Conservation (phyloP, 2,113 vertebrate species). For the Tychaedon coryphoeus region DNA sequence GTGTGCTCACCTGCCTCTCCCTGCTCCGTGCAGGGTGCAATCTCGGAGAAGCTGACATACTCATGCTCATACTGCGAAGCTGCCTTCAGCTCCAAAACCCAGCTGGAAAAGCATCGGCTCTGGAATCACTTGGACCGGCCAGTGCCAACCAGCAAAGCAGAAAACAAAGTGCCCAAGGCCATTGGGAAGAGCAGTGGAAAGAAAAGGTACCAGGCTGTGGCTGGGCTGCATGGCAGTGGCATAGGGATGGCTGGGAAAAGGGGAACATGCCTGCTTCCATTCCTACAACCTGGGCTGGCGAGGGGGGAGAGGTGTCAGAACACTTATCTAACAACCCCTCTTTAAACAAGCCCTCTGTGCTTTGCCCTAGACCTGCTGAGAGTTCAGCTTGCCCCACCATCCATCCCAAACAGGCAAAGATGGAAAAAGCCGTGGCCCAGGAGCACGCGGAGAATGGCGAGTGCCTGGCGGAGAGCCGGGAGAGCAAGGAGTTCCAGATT, state of each 20-base stretch:
- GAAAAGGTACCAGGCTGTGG: slow-evolving; percentile 82
- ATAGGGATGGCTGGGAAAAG: background rate
- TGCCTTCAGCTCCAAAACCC: slow-evolving; percentile 91
- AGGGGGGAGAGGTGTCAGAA: background rate
- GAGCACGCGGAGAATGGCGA: slow-evolving; percentile 85
- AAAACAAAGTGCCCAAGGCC: slow-evolving; percentile 79
- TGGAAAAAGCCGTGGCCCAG: slow-evolving; percentile 72
- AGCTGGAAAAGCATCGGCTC: slow-evolving; percentile 91
- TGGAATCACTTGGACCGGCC: slow-evolving; percentile 92
- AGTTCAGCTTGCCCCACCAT: slow-evolving; percentile 79
- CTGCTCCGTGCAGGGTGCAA: slow-evolving; percentile 73
- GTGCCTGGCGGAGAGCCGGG: slow-evolving; percentile 67
- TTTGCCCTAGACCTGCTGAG: slow-evolving; percentile 83
- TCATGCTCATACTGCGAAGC: slow-evolving; percentile 91
- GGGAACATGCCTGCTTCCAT: background rate
- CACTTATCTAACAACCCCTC: slow-evolving; percentile 18
- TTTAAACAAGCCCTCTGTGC: slow-evolving; percentile 62
- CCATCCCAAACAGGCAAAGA: slow-evolving; percentile 89
- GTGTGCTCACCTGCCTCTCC: background rate
- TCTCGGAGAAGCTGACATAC: slow-evolving; percentile 87
- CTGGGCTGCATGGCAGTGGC: background rate
- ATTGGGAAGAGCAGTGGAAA: slow-evolving; percentile 80
- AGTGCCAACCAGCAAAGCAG: slow-evolving; percentile 62
- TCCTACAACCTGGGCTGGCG: background rate
- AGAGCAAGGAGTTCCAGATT: slow-evolving; percentile 76